phyloP scores from a whole-genome alignment of 2,797 vertebrate species.

The Acridotheres tristis region DNA sequence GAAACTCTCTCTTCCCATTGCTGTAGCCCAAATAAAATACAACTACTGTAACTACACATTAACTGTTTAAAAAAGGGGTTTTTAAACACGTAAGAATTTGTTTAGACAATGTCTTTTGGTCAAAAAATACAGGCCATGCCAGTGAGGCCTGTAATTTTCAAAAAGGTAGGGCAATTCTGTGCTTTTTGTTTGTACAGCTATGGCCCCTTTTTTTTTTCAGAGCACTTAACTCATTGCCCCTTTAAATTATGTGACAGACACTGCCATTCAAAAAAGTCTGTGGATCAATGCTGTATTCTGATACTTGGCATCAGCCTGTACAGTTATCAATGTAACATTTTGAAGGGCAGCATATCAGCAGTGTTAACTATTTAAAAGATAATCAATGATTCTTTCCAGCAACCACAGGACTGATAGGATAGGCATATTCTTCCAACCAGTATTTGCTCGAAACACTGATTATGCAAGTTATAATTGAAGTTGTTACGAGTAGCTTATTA shows the following conservation, averaged over 20 bases:
- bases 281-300: background rate
- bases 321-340: background rate
- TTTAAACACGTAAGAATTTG: background rate
- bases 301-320: background rate
- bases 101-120: background rate
- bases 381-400: constrained; percentile 6
- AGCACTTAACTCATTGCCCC: background rate
- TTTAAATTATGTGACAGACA: background rate
- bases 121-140: background rate
- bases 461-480: background rate
- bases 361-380: background rate
- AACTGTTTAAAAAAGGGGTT: background rate
- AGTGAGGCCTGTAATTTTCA: background rate
- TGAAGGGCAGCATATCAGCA: background rate
- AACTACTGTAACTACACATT: background rate
- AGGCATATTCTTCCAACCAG: background rate
- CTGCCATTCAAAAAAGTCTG: background rate
- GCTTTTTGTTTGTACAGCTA: background rate
- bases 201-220: background rate
- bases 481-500: background rate
- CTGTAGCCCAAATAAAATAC: background rate
- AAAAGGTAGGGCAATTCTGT: background rate
- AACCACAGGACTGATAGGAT: background rate
- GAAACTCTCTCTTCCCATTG: background rate
- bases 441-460: background rate